Evolutionary conservation across 2,797 vertebrate species (phyloP).

Genomic region (Peromyscus nudipes): DNA sequence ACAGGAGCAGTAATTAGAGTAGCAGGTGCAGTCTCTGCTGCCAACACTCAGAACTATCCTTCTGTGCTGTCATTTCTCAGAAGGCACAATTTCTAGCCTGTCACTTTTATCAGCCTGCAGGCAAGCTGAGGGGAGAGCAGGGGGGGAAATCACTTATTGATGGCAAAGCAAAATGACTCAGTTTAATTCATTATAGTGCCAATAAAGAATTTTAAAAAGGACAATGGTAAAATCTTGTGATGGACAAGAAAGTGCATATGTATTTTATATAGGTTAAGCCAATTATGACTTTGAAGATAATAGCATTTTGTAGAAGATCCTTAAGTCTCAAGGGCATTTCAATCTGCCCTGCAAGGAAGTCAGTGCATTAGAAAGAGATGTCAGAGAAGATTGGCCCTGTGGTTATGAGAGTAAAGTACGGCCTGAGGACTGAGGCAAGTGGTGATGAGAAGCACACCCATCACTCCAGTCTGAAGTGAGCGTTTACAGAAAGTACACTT

Average conservation of each 20-base stretch:
- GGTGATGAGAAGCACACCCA: no score
- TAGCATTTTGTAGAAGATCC: background rate
- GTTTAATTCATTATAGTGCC: background rate
- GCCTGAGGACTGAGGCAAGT: background rate
- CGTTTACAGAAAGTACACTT: background rate
- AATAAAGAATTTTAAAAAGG: background rate
- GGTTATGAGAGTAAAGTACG: background rate
- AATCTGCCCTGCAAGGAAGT: background rate
- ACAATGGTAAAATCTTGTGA: background rate
- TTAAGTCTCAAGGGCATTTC: background rate
- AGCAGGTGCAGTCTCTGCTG: background rate
- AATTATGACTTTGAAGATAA: background rate
- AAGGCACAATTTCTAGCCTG: background rate
- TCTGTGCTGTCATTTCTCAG: background rate
- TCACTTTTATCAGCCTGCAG: background rate
- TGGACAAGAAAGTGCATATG: background rate
- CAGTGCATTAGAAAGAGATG: background rate
- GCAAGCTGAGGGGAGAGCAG: background rate
- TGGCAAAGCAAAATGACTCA: background rate
- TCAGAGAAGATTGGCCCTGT: background rate
- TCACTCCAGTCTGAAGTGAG: accelerated
- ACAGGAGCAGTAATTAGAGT: background rate
- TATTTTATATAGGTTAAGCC: background rate
- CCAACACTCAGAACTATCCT: background rate
- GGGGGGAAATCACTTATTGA: background rate